These are phyloP conservation scores for Actias luna DNA, from an alignment of 2,888 invertebrate species.

Conservation along the genomic window DNA sequence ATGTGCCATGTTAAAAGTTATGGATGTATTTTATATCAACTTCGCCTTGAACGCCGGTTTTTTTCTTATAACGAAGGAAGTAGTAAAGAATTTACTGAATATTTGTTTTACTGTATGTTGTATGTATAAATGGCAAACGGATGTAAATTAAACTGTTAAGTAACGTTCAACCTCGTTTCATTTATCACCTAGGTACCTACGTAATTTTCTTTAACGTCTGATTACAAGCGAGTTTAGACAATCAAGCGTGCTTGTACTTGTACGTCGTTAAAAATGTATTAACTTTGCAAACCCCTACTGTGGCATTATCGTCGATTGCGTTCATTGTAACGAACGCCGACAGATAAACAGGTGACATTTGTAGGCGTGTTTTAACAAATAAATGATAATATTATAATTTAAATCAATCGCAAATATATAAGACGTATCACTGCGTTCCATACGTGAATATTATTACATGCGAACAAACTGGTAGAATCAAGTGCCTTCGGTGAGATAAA, in stretches of 20 bases:
- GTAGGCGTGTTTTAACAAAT: neutral
- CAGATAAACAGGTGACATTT: neutral
- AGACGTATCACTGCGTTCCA: neutral
- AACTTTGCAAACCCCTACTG: neutral
- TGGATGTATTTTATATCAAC: too few species aligned
- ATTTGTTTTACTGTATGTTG: neutral
- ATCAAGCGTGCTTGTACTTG: constrained; percentile 3
- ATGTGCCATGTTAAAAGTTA: too few species aligned
- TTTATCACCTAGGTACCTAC: constrained; percentile 14
- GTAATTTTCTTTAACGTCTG: constrained; percentile 14
- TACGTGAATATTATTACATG: neutral
- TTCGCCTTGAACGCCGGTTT: too few species aligned
- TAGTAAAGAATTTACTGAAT: neutral
- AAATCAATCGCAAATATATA: neutral
- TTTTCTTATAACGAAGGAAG: too few species aligned
- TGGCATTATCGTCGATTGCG: neutral
- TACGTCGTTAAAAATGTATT: constrained; percentile 6
- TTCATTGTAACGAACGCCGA: neutral
- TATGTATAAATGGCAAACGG: constrained; percentile 8
- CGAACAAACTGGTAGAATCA: constrained; percentile 2
- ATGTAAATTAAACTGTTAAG: constrained; percentile 16
- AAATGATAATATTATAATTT: neutral
- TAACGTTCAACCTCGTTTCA: constrained; percentile 16
- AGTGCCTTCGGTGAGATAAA: constrained; percentile 49
- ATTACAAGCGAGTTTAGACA: constrained; percentile 9